Percentiles rank a stretch among this genome's conserved stretches.
These are phyloP conservation scores for Pholis gunnellus DNA, from an alignment of 2,113 vertebrate species.

Conservation along the genomic window DNA sequence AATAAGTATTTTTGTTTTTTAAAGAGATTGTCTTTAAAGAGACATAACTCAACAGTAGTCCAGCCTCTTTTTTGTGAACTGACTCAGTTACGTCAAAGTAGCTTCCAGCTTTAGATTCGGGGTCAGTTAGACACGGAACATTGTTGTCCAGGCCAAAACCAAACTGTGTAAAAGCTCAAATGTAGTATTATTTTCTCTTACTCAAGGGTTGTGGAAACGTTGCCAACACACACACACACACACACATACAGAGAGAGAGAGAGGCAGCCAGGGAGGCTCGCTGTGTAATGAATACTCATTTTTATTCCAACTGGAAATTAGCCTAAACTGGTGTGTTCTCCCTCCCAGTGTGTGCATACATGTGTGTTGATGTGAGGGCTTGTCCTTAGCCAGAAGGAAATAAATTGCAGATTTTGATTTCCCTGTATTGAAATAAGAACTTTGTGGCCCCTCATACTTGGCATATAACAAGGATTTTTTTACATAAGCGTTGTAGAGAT, in stretches of 20 bases:
- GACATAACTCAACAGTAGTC: slow-evolving; percentile 12
- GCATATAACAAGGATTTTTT: slow-evolving; percentile 27
- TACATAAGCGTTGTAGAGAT: slow-evolving; percentile 35
- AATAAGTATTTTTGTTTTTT: neutral
- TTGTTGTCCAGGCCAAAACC: slow-evolving; percentile 65
- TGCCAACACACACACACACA: slow-evolving; percentile 59
- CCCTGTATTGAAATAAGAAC: slow-evolving; percentile 47
- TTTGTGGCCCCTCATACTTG: slow-evolving; percentile 53
- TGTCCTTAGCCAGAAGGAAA: slow-evolving; percentile 63
- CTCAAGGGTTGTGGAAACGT: slow-evolving; percentile 44
- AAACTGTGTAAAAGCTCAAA: slow-evolving; percentile 60
- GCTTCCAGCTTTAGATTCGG: slow-evolving; percentile 45
- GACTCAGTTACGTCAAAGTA: slow-evolving; percentile 55
- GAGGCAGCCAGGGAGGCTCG: slow-evolving; percentile 19
- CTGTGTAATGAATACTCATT: slow-evolving; percentile 59
- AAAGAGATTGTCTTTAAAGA: slow-evolving; percentile 28
- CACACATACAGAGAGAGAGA: neutral
- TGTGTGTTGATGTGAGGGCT: slow-evolving; percentile 24
- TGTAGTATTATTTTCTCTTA: slow-evolving; percentile 65
- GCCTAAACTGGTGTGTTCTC: slow-evolving; percentile 49
- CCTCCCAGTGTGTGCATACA: slow-evolving; percentile 9
- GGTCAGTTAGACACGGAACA: slow-evolving; percentile 68
- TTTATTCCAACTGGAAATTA: slow-evolving; percentile 68
- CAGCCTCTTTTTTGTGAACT: slow-evolving; percentile 38
- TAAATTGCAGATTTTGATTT: slow-evolving; percentile 66